Conservation (phyloP, 2,113 vertebrate species). For the Otocyon megalotis region DNA sequence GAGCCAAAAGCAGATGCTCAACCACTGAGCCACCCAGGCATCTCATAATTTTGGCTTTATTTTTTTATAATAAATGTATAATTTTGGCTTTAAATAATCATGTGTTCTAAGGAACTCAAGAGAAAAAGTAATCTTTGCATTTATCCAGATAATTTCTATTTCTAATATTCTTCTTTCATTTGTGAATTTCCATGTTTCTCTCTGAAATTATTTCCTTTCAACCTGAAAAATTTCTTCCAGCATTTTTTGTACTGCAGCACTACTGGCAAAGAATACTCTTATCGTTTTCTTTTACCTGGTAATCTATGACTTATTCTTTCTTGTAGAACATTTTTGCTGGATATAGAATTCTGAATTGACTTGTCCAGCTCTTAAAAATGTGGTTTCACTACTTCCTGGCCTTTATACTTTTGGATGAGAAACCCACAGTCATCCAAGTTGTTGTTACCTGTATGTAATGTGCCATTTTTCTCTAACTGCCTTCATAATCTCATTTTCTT, state of each 20-base stretch:
- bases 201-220: neutral
- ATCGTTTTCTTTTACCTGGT: neutral
- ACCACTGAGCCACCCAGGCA: no score
- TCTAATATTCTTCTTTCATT: neutral
- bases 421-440: neutral
- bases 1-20: no score
- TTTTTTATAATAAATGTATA: neutral
- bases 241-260: neutral
- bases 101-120: neutral
- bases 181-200: neutral
- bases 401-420: neutral
- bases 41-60: no score
- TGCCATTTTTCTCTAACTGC: neutral
- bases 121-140: neutral
- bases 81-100: neutral
- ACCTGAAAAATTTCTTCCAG: neutral
- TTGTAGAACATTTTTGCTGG: neutral
- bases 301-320: neutral
- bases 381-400: neutral
- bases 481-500: neutral
- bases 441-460: neutral
- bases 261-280: neutral
- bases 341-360: neutral
- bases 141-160: neutral
- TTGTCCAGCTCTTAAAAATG: neutral